phyloP scores from a whole-genome alignment of 2,888 invertebrate genomes.

The Sipunculus nudus region DNA sequence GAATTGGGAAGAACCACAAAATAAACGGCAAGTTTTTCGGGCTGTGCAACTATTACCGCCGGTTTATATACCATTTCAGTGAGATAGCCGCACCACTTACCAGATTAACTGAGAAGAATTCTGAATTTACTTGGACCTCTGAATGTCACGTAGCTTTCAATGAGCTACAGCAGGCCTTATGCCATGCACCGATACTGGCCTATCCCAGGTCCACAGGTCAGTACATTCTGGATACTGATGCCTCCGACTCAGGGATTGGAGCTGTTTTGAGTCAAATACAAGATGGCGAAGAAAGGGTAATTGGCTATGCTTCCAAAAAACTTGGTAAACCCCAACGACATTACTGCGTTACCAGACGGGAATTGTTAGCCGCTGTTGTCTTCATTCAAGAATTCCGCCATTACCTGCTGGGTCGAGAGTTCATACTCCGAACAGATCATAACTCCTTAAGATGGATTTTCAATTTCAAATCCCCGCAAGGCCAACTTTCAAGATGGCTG shows the following conservation, averaged over 20 bases:
- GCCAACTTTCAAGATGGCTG: neutral
- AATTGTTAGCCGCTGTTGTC: neutral
- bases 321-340: neutral
- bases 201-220: neutral
- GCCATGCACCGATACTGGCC: slow-evolving; percentile 17
- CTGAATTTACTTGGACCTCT: neutral
- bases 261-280: slow-evolving; percentile 20
- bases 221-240: neutral
- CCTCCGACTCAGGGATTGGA: slow-evolving; percentile 11
- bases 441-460: neutral
- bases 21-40: neutral
- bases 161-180: slow-evolving; percentile 2
- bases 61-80: neutral
- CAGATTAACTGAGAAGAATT: neutral
- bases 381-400: neutral
- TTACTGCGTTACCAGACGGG: neutral
- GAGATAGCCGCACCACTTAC: slow-evolving; percentile 1
- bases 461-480: neutral
- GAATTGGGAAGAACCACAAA: slow-evolving; percentile 6
- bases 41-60: neutral
- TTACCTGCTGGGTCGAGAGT: neutral
- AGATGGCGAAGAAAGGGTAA: neutral
- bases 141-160: neutral
- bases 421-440: neutral
- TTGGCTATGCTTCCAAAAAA: neutral